Percentiles rank a stretch among this genome's conserved stretches.
phyloP scores from a whole-genome alignment of 2,797 vertebrate species.

The Hypotaenidia philippensis region DNA sequence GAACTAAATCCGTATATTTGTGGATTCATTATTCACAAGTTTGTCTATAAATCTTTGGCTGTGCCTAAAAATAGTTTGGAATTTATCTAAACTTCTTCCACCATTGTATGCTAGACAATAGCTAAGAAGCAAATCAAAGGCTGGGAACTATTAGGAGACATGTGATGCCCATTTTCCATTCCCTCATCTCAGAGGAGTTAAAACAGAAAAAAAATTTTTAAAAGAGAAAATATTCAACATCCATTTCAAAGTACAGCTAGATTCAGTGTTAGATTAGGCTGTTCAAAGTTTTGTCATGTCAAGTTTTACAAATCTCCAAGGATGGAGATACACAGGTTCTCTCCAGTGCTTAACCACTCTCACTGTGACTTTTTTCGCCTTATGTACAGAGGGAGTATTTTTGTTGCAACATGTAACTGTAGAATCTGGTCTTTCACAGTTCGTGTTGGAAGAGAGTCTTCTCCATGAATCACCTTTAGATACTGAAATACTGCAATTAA shows the following conservation, averaged over 20 bases:
- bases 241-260: not conserved
- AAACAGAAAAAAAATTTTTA: not conserved
- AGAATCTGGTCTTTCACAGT: not conserved
- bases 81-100: not conserved
- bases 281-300: not conserved
- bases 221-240: not conserved
- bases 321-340: not conserved
- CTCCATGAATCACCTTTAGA: not conserved
- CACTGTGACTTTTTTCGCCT: not conserved
- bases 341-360: not conserved
- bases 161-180: not conserved
- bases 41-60: not conserved
- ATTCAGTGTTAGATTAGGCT: not conserved
- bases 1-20: not conserved
- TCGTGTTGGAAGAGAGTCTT: rapidly evolving
- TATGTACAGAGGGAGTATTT: not conserved
- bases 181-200: not conserved
- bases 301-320: not conserved
- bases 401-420: not conserved
- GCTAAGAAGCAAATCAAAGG: not conserved
- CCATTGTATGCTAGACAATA: not conserved
- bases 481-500: not conserved
- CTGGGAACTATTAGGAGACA: not conserved
- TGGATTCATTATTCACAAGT: not conserved
- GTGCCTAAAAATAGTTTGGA: not conserved